Conservation (phyloP, 1,140 invertebrate species). For the Musca domestica region DNA sequence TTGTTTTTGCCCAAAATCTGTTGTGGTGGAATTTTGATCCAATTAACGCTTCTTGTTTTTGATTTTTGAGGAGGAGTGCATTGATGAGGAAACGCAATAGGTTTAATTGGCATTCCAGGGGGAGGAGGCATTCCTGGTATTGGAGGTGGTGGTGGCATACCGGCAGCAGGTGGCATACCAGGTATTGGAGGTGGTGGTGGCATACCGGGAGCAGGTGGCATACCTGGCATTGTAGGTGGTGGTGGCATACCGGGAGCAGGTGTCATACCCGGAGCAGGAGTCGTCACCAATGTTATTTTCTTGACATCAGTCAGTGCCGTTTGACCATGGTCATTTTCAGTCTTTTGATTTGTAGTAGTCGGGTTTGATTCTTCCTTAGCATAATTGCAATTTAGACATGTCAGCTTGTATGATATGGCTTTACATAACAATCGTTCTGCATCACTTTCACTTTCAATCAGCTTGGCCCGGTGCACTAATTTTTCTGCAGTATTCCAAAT, state of each 20-base stretch:
- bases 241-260: constrained; percentile 34
- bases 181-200: constrained; percentile 37
- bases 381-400: constrained; percentile 50
- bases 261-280: constrained; percentile 28
- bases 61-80: constrained; percentile 82
- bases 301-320: not conserved
- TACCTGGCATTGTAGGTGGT: constrained; percentile 26
- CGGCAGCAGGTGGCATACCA: constrained; percentile 50
- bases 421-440: constrained; percentile 75
- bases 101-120: constrained; percentile 67
- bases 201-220: too few relatives aligned
- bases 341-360: not conserved
- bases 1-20: constrained; percentile 84
- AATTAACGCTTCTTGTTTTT: constrained; percentile 93
- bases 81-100: constrained; percentile 75
- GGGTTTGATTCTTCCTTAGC: not conserved
- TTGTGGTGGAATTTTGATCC: constrained; percentile 88
- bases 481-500: constrained; percentile 91
- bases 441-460: constrained; percentile 82
- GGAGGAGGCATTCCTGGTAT: constrained; percentile 33
- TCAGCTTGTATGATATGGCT: constrained; percentile 62
- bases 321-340: not conserved
- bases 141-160: constrained; percentile 26
- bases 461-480: constrained; percentile 85
- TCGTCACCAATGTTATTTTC: not conserved